These are phyloP conservation scores for Crotalus tigris DNA, from an alignment of 2,113 vertebrate genomes.

Conservation along the genomic window DNA sequence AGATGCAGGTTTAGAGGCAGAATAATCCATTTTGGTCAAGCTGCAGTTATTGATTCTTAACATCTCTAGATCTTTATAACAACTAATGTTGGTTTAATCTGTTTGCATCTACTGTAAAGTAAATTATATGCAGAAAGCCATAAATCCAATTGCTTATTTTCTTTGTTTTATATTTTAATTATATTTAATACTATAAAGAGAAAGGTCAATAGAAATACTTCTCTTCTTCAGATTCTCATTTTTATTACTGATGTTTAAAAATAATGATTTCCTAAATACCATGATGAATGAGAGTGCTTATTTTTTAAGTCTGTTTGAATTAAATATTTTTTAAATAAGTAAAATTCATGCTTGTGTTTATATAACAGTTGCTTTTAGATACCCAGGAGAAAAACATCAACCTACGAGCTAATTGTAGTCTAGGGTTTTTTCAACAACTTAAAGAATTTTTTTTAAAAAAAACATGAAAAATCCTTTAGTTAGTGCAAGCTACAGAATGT, in stretches of 20 bases:
- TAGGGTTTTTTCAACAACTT: not conserved
- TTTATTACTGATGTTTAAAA: not conserved
- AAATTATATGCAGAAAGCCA: not conserved
- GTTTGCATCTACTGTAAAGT: not conserved
- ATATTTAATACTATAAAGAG: not conserved
- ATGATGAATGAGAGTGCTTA: not conserved
- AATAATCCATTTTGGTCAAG: conserved; percentile 11
- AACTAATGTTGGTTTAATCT: not conserved
- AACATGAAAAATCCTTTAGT: not conserved
- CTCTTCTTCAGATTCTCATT: not conserved
- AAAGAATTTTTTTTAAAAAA: not conserved
- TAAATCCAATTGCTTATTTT: not conserved
- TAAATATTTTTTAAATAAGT: not conserved
- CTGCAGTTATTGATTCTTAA: not conserved
- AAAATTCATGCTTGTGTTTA: not conserved
- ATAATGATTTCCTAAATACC: not conserved
- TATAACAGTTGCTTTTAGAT: not conserved
- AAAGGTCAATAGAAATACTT: not conserved
- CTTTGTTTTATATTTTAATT: not conserved
- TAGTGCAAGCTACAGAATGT: not conserved
- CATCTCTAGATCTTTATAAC: conserved; percentile 10
- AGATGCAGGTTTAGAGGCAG: not conserved
- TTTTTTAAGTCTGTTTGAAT: not conserved
- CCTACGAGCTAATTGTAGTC: not conserved
- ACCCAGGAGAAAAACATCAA: not conserved